A percentile compares a stretch with the other conserved stretches of the same genome.
Conservation (phyloP, 2,888 invertebrate genomes). For the Octodonta nipae region DNA sequence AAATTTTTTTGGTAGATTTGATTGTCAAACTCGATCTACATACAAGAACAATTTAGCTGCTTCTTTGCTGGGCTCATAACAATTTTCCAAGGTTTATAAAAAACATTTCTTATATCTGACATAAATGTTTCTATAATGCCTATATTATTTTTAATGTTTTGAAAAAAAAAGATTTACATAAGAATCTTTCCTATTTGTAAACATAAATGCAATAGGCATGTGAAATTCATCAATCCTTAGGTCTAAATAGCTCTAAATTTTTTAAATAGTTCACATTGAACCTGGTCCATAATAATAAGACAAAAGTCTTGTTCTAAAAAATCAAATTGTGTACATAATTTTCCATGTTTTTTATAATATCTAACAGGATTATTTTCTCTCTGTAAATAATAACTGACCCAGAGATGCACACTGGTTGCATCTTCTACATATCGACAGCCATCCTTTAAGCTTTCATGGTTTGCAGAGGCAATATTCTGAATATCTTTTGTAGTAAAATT, state of each 20-base stretch:
- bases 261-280: constrained; percentile 4
- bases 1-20: constrained; percentile 5
- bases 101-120: constrained; percentile 5
- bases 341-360: constrained; percentile 5
- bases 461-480: constrained; percentile 4
- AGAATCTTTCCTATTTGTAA: constrained; percentile 4
- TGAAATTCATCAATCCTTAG: constrained; percentile 3
- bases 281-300: constrained; percentile 6
- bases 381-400: constrained; percentile 4
- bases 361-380: constrained; percentile 4
- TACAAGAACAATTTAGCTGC: constrained; percentile 3
- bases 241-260: constrained; percentile 2
- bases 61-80: constrained; percentile 1
- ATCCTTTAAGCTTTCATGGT: constrained; percentile 3
- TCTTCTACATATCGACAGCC: constrained; percentile 5
- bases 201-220: constrained; percentile 4
- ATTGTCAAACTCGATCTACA: constrained; percentile 3
- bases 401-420: constrained; percentile 7
- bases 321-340: constrained; percentile 3
- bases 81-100: constrained; percentile 3
- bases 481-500: constrained; percentile 4
- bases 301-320: constrained; percentile 5
- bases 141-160: not conserved
- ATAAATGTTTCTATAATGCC: constrained; percentile 4
- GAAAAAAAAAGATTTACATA: constrained; percentile 4